Conservation (phyloP, 2,797 vertebrate species). For the Falco cherrug region DNA sequence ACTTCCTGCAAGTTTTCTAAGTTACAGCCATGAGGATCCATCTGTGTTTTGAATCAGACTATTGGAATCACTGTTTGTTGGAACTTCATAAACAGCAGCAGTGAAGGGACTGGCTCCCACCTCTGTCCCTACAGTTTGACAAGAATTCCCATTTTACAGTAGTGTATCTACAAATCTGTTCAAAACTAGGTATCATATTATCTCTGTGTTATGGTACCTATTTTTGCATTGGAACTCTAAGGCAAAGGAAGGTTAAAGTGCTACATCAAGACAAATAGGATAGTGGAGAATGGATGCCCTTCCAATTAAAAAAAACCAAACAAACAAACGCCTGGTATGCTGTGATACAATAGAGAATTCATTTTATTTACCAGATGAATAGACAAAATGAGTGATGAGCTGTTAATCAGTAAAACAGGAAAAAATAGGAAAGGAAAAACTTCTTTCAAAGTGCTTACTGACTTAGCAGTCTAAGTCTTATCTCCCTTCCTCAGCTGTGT, state of each 20-base stretch:
- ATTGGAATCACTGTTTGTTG: neutral
- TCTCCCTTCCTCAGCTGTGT: constrained; percentile 77
- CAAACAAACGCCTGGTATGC: neutral
- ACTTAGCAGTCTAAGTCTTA: constrained; percentile 63
- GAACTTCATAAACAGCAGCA: neutral
- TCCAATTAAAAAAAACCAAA: neutral
- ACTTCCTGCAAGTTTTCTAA: neutral
- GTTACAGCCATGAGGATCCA: neutral
- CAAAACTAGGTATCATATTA: neutral
- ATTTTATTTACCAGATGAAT: constrained; percentile 28
- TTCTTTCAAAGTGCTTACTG: constrained; percentile 53
- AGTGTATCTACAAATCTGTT: neutral
- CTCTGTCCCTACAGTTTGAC: neutral
- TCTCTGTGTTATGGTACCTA: neutral
- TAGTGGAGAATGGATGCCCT: neutral
- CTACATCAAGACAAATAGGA: neutral
- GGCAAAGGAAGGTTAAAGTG: neutral
- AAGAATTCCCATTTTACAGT: neutral
- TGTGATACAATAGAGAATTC: neutral
- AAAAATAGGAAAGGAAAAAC: constrained; percentile 4
- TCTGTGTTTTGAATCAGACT: neutral
- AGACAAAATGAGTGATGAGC: neutral
- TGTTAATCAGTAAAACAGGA: constrained; percentile 41
- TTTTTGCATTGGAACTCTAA: neutral
- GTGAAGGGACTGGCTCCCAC: neutral